phyloP scores from a whole-genome alignment of 2,113 vertebrate species.

The Rana temporaria region DNA sequence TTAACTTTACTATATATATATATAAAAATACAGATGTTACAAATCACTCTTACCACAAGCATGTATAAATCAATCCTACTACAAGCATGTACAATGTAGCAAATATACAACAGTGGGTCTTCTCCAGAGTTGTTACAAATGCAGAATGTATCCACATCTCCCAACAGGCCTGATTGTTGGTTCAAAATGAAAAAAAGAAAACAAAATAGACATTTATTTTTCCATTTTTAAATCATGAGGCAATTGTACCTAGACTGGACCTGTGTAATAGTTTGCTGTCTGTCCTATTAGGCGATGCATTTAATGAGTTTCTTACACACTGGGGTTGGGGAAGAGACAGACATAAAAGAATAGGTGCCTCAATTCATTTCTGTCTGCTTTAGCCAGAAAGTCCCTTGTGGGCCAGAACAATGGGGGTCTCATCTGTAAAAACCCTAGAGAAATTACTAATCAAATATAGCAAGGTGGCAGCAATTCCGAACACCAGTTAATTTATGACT shows the following conservation, averaged over 20 bases:
- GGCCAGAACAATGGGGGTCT: conserved; percentile 59
- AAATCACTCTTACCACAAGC: no score
- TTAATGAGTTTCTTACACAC: conserved; percentile 60
- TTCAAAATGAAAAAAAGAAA: no score
- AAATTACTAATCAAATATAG: conserved; percentile 66
- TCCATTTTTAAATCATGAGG: background rate
- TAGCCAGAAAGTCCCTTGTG: conserved; percentile 50
- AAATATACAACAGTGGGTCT: no score
- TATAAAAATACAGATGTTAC: no score
- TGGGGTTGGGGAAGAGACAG: conserved; percentile 50
- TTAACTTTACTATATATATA: no score
- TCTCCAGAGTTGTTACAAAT: no score
- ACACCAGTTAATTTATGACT: conserved; percentile 59
- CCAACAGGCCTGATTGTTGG: no score
- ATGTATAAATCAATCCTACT: no score
- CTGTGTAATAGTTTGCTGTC: conserved; percentile 64
- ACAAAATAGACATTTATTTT: background rate
- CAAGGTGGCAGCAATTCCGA: conserved; percentile 62
- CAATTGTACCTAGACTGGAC: background rate
- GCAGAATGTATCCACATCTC: no score
- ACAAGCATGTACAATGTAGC: no score
- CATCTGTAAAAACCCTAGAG: conserved; percentile 62
- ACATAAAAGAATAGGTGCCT: conserved; percentile 61
- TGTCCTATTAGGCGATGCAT: conserved; percentile 67
- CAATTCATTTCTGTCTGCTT: conserved; percentile 56